Evolutionary conservation across 1,140 invertebrate species (phyloP), one percentile per base, ranked within the genome.

Genomic region (Triops cancriformis): DNA sequence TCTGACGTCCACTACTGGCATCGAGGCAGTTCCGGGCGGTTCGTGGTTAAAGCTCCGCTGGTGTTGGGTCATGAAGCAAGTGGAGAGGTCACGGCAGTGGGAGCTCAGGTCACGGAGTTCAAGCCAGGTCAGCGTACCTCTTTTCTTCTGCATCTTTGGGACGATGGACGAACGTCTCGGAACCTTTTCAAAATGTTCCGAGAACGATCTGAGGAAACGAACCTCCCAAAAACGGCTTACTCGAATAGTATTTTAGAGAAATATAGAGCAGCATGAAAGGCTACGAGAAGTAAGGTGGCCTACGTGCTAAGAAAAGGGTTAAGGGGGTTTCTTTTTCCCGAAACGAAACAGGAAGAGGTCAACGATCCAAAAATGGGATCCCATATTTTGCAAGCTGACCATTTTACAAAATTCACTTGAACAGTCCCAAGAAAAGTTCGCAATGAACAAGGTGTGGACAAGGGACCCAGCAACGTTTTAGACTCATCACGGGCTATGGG

Each of bases 1-100:
- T 88, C 87, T 31, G 88, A 89, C 82, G 86, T 89, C 1, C 87
- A 88, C 77, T 88, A 87, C 81, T 88, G 86, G 86, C 83, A 83
- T 27, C 41, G 85, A 80, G 88, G 88, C n/a, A 51, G 80, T 1
- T 87, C 88, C 80, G 86, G 83, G 0, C 76, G 81, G 11, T 87
- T 86, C 77, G 80, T 86, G 37, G 83, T 87, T 0, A 82, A 82
- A 28, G 78, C 79, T 14, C 84, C 85, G n/a, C 84, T 87, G 82
- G 82, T 86, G 42, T 79, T 87, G 31, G 85, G 85, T 9, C 85
- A 87, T 80, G 86, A 87, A 81, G 79, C 85, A 4, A 82, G 84
- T 78, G 86, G 85, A 26, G 79, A 28, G n/a, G 75, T 77, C 27
- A 45, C 27, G 26, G 28, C 9, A 77, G 14, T 79, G 41, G 27